Evolutionary conservation across 2,113 vertebrate species (phyloP).

Genomic region (Glaucidium brasilianum): DNA sequence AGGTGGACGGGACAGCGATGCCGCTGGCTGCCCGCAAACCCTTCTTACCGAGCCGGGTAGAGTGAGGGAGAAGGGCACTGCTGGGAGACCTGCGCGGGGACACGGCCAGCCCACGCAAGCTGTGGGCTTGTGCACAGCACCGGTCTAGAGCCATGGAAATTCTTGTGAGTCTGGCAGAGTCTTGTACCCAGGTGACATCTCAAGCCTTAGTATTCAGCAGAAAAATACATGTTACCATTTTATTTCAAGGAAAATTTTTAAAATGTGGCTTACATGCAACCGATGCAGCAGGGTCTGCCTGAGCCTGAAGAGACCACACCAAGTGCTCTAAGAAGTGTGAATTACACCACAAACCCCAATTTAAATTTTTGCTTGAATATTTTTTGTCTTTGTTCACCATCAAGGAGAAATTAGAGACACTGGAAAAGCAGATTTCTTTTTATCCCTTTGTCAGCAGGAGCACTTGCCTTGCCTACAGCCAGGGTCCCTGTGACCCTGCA

Average conservation of each 20-base stretch:
- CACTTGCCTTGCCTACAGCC: neutral
- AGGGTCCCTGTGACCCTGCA: neutral
- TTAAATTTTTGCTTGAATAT: rapidly evolving
- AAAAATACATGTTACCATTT: rapidly evolving
- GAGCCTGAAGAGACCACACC: neutral
- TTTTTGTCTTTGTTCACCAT: neutral
- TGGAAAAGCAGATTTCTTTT: neutral
- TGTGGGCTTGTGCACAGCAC: rapidly evolving
- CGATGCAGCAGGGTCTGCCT: rapidly evolving
- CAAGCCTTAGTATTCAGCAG: no score
- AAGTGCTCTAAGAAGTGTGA: rapidly evolving
- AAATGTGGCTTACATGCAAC: rapidly evolving
- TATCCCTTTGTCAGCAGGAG: neutral
- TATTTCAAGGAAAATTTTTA: no score
- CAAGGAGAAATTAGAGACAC: neutral
- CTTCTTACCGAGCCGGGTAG: neutral
- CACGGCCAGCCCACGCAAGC: neutral
- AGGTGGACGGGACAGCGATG: neutral
- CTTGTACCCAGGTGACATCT: rapidly evolving
- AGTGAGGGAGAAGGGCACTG: neutral
- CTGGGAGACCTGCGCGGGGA: neutral
- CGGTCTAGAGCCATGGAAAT: rapidly evolving
- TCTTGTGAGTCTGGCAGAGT: rapidly evolving
- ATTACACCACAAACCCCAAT: neutral
- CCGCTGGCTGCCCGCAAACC: neutral